Percentiles rank a stretch among this genome's conserved stretches.
phyloP scores from a whole-genome alignment of 2,888 invertebrate genomes.

The Metopia argyrocephala region DNA sequence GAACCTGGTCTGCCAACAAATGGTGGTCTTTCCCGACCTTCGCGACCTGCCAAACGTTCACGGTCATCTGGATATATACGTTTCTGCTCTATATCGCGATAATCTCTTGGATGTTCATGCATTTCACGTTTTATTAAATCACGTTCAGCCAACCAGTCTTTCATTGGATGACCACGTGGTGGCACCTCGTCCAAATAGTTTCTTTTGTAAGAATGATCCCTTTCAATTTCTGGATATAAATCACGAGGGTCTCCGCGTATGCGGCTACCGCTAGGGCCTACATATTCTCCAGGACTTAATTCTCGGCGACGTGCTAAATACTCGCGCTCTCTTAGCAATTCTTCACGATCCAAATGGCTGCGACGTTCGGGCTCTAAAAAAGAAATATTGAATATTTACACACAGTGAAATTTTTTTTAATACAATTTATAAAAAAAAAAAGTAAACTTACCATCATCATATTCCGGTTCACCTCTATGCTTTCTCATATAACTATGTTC shows the following conservation, averaged over 20 bases:
- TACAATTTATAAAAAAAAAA: neutral
- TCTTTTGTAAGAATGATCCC: slow-evolving; percentile 74
- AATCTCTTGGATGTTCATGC: slow-evolving; percentile 64
- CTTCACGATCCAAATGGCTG: slow-evolving; percentile 72
- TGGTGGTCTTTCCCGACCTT: slow-evolving; percentile 68
- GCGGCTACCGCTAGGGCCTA: slow-evolving; percentile 63
- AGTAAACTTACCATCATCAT: slow-evolving; percentile 50
- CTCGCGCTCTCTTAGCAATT: slow-evolving; percentile 75
- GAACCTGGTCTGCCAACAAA: slow-evolving; percentile 67
- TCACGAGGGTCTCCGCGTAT: slow-evolving; percentile 74
- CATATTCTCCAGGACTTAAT: slow-evolving; percentile 73
- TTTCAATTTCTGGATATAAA: slow-evolving; percentile 75
- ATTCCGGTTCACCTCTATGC: slow-evolving; percentile 66
- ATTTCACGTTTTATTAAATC: slow-evolving; percentile 66
- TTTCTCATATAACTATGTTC: slow-evolving; percentile 67
- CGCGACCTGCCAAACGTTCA: slow-evolving; percentile 65
- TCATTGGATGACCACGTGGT: slow-evolving; percentile 65
- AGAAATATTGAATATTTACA: neutral
- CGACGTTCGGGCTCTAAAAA: slow-evolving; percentile 71
- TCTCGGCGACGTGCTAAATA: slow-evolving; percentile 73
- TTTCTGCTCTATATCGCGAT: slow-evolving; percentile 70
- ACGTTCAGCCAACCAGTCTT: slow-evolving; percentile 67
- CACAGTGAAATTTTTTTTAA: slow-evolving; percentile 67
- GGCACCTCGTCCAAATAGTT: slow-evolving; percentile 73
- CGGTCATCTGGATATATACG: slow-evolving; percentile 71